Evolutionary conservation across 2,888 invertebrate genomes (phyloP), one percentile per base, ranked within the genome.

Genomic region (Calameuta idolon): DNA sequence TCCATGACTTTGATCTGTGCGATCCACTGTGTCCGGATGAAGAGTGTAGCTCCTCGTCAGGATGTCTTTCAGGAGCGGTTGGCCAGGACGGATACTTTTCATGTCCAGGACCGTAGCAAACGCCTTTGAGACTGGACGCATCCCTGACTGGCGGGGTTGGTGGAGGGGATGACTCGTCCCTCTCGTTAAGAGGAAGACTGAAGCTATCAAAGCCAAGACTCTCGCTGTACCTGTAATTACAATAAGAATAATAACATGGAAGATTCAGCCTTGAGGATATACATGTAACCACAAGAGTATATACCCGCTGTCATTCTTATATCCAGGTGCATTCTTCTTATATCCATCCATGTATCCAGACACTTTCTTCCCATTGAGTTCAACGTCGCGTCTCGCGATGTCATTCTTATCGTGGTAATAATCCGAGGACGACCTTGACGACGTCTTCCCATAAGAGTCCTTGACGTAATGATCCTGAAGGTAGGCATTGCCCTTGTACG

Each of bases 1-100:
- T 94, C 95, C 95, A 95, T 79, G 95, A 95, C 89, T 95, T 95
- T 85, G 95, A 95, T 82, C 95, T 92, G 84, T 94, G 93, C 75
- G 94, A 94, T 80, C 94, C 94, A 78, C 93, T 93, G 85, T 90
- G 92, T 79, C 89, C 92, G 23, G 84, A 83, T 31, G 85, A 84
- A 78, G 79, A 83, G 85, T 89, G 89, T 73, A 84, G 81, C 71
- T 90, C 90, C 80, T 93, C 93, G 79, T 91, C 89, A 71, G 93
- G 92, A 79, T 93, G 92, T 80, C 94, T 93, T 80, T 93, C 93
- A 40, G 94, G 93, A 40, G 94, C 93, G 83, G 94, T 95, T 30
- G 96, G 95, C 95, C 95, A 95, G 80, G 95, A 95, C 2, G 95
- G 95, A 88, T 94, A 95, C 89, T 95, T 95, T 90, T 95, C 95